Conservation (phyloP, 2,113 vertebrate species). For the Xiphophorus maculatus region DNA sequence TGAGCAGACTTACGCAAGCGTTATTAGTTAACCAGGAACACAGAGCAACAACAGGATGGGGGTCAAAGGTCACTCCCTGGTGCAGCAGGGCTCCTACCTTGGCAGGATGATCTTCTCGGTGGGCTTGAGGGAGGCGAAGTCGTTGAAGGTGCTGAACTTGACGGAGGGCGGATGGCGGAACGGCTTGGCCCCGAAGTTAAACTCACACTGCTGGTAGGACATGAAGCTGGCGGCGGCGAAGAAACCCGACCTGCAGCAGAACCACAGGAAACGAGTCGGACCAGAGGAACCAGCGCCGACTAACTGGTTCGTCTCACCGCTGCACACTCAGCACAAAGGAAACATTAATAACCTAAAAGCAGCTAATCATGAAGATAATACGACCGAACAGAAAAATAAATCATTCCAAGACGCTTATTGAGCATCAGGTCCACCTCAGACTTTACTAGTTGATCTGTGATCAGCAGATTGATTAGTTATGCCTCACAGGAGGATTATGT, state of each 20-base stretch:
- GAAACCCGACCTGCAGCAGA: conserved; percentile 89
- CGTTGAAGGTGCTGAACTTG: conserved; percentile 99
- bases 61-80: no score
- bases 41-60: no score
- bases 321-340: neutral
- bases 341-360: neutral
- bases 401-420: neutral
- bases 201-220: conserved; percentile 99
- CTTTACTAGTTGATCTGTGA: neutral
- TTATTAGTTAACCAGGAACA: no score
- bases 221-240: conserved; percentile 99
- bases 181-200: conserved; percentile 97
- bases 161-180: conserved; percentile 93
- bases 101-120: conserved; percentile 98
- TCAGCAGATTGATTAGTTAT: neutral
- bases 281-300: no score
- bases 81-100: conserved; percentile 79
- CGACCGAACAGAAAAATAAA: neutral
- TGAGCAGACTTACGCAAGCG: no score
- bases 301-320: no score
- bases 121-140: conserved; percentile 91
- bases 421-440: no score
- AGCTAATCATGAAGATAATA: neutral
- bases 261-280: neutral
- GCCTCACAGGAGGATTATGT: no score